Conservation (phyloP, 2,797 vertebrate species). For the Phylloscopus collybita region DNA sequence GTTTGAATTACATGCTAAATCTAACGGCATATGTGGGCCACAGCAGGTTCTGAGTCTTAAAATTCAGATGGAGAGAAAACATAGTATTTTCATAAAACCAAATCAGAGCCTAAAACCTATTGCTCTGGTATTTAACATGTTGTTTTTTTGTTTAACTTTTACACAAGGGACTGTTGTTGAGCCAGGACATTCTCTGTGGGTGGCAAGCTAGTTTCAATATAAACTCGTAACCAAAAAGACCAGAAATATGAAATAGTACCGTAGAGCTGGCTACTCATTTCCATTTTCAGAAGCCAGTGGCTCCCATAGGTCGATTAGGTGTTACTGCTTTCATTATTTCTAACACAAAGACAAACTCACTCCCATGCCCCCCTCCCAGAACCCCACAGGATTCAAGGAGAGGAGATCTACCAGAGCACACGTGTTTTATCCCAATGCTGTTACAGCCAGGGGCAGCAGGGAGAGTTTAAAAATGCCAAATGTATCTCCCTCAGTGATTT, state of each 20-base stretch:
- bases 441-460: background rate
- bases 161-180: background rate
- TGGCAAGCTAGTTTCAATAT: background rate
- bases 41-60: background rate
- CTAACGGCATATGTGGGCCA: background rate
- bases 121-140: background rate
- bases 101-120: background rate
- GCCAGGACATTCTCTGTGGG: background rate
- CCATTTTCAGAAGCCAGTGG: background rate
- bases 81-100: background rate
- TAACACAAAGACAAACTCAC: background rate
- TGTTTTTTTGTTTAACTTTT: background rate
- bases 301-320: background rate
- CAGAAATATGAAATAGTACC: background rate
- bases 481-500: slow-evolving; percentile 7
- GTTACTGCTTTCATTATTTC: background rate
- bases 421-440: background rate
- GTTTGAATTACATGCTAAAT: background rate
- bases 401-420: background rate
- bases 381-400: background rate
- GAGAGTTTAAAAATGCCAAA: slow-evolving; percentile 20
- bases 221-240: background rate
- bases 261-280: background rate
- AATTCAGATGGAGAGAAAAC: background rate
- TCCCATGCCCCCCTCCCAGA: background rate